Evolutionary conservation across 2,113 vertebrate genomes (phyloP), one percentile per base, ranked within the genome.

Genomic region (Nematolebias whitei): DNA sequence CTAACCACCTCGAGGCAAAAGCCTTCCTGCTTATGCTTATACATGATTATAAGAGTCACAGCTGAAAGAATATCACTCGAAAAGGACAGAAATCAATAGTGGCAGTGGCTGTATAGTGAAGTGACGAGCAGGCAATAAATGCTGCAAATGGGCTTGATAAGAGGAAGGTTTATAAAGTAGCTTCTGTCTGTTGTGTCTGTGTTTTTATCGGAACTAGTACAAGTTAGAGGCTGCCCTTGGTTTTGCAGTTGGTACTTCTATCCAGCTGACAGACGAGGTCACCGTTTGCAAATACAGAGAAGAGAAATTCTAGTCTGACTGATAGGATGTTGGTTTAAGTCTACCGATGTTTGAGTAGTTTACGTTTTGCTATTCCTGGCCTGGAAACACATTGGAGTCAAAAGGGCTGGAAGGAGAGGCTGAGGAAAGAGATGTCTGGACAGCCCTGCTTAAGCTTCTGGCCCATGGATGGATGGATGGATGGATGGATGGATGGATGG

Each of bases 41-140:
- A 80, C 82, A 72, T 70, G 76, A 88, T 73, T 63, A 63, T 68
- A 67, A 65, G 64, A 72, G 73, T 61, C n/a, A 6, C 20, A 35
- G 55, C 71, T 52, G 45, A 56, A 73, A 80, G 2, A 63, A 57
- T 54, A 88, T 88, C 55, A 43, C 74, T 88, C 45, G n/a, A 68
- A 77, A 79, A 64, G 80, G 84, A 85, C 69, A 72, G 50, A 58
- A 79, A 87, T 89, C 87, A 85, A 90, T 90, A 79, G 68, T 40
- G 80, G 82, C 86, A 87, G 90, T 86, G 58, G 55, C 39, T 13
- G 12, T 61, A 24, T 49, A 54, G 35, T 66, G 67, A 71, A n/a
- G 53, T 56, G 71, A 87, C 83, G 81, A 68, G 68, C 75, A 54
- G 11, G n/a, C 60, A 19, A 63, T 86, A 74, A 61, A 83, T 56